phyloP scores from a whole-genome alignment of 2,888 invertebrate species.

The Odontocolon sp. region DNA sequence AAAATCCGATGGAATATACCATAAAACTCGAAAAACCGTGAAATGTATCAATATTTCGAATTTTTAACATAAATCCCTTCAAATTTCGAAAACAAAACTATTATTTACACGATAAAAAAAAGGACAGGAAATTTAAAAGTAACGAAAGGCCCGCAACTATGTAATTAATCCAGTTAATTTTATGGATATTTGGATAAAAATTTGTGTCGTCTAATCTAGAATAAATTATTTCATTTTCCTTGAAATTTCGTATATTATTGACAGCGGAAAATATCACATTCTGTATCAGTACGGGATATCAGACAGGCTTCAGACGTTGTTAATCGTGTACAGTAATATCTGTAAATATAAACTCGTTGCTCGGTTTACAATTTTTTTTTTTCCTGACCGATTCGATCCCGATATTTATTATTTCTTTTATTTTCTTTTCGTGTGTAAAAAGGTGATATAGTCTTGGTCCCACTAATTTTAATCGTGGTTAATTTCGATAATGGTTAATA shows the following conservation, averaged over 20 bases:
- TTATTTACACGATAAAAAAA: too few species aligned
- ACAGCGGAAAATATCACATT: constrained; percentile 69
- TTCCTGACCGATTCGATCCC: constrained; percentile 20
- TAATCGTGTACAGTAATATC: constrained; percentile 40
- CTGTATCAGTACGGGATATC: constrained; percentile 61
- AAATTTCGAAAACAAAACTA: too few species aligned
- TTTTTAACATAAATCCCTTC: too few species aligned
- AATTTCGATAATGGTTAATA: constrained; percentile 35
- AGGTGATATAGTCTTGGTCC: constrained; percentile 56
- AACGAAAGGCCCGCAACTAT: too few species aligned
- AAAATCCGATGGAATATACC: too few species aligned
- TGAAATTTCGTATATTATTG: constrained; percentile 65
- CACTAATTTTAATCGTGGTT: constrained; percentile 44
- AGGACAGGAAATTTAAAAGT: too few species aligned
- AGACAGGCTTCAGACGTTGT: constrained; percentile 37
- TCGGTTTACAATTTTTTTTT: constrained; percentile 15
- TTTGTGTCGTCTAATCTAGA: constrained; percentile 1
- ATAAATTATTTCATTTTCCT: constrained; percentile 31
- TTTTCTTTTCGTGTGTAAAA: constrained; percentile 46
- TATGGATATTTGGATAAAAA: background rate
- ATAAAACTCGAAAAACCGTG: too few species aligned
- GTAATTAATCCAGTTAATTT: background rate
- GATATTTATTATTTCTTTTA: constrained; percentile 18
- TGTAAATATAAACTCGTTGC: constrained; percentile 22
- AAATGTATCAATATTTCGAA: too few species aligned